Base-by-base conservation (phyloP, 1,140 invertebrate genomes). In the Polypedilum pembai region DNA sequence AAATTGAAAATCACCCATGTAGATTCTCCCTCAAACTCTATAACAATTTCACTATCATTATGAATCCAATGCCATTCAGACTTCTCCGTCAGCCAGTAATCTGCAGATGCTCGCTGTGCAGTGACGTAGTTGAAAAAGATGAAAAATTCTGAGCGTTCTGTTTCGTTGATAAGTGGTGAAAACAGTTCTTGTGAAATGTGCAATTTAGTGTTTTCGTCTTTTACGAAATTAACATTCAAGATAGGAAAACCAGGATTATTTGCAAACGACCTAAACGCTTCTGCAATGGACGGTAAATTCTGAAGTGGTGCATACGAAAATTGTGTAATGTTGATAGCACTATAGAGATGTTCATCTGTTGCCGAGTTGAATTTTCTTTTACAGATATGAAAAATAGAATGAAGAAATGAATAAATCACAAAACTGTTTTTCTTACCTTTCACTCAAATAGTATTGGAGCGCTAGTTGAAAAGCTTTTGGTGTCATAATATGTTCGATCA, bases 1-100 rank as follows among this genome's bases (percentile, higher is more conserved):
- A 92, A 80, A 80, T 93, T 93, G 41, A 89, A 87, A 45, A 93
- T 85, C 1, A 91, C 79, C 91, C 91, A 93, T 7, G 7, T 1
- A 17, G 33, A 12, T 17, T 73, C 4, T 40, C 0, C 12, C 12
- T 17, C n/a, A 10, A 40, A 15, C 18, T 15, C 5, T 33, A n/a
- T 8, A 8, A 12, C 18, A 24, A 5, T 18, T 21, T 72, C 24
- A 17, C 7, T 20, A 0, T 20, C 8, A 72, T 72, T 72, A 15
- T 12, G 69, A 7, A 10, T 40, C 69, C 20, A 21, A 21, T 20
- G 10, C 10, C 12, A 24, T 72, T 40, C 10, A 40, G 12, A 33
- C 5, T 33, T 33, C 15, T 15, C 18, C 4, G 20, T 7, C 10
- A 15, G 20, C 69, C 69, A 21, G 18, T 72, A 5, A 8, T 21